Percentiles rank a stretch among this genome's conserved stretches.
These are phyloP conservation scores for Mactra quadrangularis DNA, from an alignment of 1,140 invertebrate species.

Conservation along the genomic window DNA sequence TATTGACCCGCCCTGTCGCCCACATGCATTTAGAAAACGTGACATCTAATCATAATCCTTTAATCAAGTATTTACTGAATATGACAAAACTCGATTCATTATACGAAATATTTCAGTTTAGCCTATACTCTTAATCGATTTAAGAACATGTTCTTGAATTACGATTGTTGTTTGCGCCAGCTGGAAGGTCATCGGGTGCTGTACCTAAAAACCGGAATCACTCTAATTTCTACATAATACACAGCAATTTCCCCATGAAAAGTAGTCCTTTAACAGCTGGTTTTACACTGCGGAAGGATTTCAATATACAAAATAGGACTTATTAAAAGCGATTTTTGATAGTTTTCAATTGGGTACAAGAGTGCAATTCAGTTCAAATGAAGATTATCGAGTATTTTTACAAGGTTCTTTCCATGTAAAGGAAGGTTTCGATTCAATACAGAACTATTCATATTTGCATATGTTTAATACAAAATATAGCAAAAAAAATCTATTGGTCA, in stretches of 20 bases:
- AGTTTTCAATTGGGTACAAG: conserved; percentile 14
- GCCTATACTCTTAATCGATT: conserved; percentile 40
- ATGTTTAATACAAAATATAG: conserved; percentile 40
- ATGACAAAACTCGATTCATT: conserved; percentile 9
- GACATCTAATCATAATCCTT: not conserved
- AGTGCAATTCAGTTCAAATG: conserved; percentile 30
- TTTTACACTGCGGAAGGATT: conserved; percentile 9
- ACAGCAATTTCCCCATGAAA: conserved; percentile 47
- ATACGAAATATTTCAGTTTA: no score
- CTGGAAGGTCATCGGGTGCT: conserved; percentile 49
- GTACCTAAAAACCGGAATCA: conserved; percentile 51
- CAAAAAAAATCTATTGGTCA: conserved; percentile 39
- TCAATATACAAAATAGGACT: conserved; percentile 56
- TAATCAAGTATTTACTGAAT: conserved; percentile 12
- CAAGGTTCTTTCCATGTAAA: conserved; percentile 52
- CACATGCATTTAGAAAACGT: conserved; percentile 18
- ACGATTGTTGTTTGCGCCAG: conserved; percentile 36
- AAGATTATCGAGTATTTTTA: not conserved
- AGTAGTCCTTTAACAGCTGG: conserved; percentile 50
- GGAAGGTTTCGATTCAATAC: conserved; percentile 37
- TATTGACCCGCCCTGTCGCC: no score
- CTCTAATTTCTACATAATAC: conserved; percentile 38
- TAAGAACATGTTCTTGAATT: conserved; percentile 37
- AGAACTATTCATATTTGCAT: conserved; percentile 41
- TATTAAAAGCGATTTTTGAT: conserved; percentile 31